Evolutionary conservation across 2,113 vertebrate species (phyloP).

Genomic region (Carassius gibelio): DNA sequence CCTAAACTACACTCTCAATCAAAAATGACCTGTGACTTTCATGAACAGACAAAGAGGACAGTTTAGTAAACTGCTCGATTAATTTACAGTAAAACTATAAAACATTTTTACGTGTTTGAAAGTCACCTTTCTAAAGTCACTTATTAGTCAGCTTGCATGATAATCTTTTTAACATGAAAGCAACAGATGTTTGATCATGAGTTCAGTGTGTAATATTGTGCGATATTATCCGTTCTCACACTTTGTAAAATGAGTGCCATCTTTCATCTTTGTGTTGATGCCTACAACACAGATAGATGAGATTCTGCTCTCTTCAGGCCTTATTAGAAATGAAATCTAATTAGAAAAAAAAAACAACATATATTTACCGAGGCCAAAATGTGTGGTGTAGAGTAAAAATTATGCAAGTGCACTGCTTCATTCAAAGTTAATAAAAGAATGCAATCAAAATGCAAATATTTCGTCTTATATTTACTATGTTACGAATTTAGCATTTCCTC

Average conservation of each 20-base stretch:
- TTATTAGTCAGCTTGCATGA: neutral
- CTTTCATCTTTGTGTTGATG: neutral
- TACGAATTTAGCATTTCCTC: neutral
- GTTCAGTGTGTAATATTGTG: neutral
- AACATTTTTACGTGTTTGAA: neutral
- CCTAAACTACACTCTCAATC: neutral
- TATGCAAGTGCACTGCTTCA: neutral
- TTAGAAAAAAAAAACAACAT: neutral
- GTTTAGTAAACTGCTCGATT: neutral
- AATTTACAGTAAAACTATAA: neutral
- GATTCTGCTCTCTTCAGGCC: neutral
- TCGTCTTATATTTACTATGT: neutral
- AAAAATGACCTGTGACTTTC: neutral
- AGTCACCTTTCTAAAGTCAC: neutral
- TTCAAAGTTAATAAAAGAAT: neutral
- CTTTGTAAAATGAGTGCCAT: neutral
- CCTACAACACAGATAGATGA: neutral
- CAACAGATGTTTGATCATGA: neutral
- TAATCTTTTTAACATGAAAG: neutral
- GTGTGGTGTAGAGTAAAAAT: neutral
- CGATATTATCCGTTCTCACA: neutral
- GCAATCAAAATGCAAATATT: constrained; percentile 5
- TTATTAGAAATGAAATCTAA: neutral
- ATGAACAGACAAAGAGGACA: neutral
- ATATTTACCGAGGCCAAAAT: neutral